These are phyloP conservation scores for Scolopax mira DNA, from an alignment of 2,113 vertebrate species.

Conservation along the genomic window DNA sequence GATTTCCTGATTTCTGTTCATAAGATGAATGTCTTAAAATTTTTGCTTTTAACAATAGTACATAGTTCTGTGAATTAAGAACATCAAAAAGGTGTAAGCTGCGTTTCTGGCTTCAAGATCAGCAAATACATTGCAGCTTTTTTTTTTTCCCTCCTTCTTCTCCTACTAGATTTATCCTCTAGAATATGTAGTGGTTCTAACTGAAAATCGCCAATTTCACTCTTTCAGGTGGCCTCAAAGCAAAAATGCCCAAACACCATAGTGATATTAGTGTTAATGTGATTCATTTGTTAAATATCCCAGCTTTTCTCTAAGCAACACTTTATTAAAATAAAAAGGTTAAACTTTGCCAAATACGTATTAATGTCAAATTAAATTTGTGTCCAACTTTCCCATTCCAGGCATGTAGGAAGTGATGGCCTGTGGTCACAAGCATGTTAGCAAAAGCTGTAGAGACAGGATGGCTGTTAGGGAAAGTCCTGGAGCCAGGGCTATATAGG, in stretches of 20 bases:
- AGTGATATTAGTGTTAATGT: background rate
- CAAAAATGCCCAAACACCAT: background rate
- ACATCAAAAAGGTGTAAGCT: background rate
- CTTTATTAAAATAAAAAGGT: background rate
- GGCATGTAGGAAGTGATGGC: background rate
- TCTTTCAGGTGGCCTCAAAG: background rate
- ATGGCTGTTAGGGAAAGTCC: background rate
- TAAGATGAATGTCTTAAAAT: background rate
- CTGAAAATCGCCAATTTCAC: background rate
- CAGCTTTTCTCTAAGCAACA: background rate
- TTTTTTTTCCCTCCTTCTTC: background rate
- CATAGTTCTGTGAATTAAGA: background rate
- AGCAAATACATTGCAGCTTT: background rate
- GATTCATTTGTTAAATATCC: background rate
- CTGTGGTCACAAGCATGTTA: background rate
- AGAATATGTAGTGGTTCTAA: background rate
- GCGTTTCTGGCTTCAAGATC: background rate
- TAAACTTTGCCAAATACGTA: background rate
- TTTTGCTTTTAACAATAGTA: background rate
- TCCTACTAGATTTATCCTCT: background rate
- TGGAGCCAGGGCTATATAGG: fast-evolving
- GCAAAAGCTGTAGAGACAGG: background rate
- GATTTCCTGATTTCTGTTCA: background rate
- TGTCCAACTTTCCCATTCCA: background rate
- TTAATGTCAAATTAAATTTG: background rate